Evolutionary conservation across 2,113 vertebrate genomes (phyloP), one percentile per base, ranked within the genome.

Genomic region (Scatophagus argus): DNA sequence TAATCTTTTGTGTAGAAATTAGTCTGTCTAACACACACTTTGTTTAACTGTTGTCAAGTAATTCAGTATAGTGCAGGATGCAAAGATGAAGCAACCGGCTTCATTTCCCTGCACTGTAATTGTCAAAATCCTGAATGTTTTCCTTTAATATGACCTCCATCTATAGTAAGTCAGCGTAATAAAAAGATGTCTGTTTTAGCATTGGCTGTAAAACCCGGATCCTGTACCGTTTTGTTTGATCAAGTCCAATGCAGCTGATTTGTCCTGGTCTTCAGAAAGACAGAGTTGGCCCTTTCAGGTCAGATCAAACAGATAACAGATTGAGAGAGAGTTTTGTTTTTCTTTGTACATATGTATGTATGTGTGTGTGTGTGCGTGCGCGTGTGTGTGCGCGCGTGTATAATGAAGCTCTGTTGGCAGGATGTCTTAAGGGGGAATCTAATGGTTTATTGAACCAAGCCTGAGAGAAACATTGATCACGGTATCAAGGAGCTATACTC

Each of bases 331-430:
- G 72, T 75, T 78, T 27, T 56, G 67, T 83, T 79, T 78, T 70
- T 56, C 32, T 83, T 64, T 86, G 16, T 66, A 41, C 72, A 46
- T 69, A 47, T 43, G 41, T 66, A 41, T 74, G 49, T 69, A 47
- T 43, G 41, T 43, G 41, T 71, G 65, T 74, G 47, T 52, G 27
- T 63, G 27, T 72, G 29, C 59, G 65, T 86, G 64, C 69, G 69
- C 77, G 75, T 25, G 52, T 86, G 80, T 90, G n/a, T n/a, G n/a
- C n/a, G 64, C 69, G 69, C 77, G 75, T 25, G 52, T 86, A 80
- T 90, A 90, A 91, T 93, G 88, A 93, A 88, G 80, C 83, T 90
- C 85, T 86, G 88, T 85, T 89, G 89, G 88, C 85, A 89, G 88
- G 64, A 84, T 90, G 89, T 91, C 89, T 91, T 89, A 69, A 81